Percentiles rank a stretch among this genome's conserved stretches.
phyloP scores from a whole-genome alignment of 2,797 vertebrate genomes.

The Pampus argenteus region DNA sequence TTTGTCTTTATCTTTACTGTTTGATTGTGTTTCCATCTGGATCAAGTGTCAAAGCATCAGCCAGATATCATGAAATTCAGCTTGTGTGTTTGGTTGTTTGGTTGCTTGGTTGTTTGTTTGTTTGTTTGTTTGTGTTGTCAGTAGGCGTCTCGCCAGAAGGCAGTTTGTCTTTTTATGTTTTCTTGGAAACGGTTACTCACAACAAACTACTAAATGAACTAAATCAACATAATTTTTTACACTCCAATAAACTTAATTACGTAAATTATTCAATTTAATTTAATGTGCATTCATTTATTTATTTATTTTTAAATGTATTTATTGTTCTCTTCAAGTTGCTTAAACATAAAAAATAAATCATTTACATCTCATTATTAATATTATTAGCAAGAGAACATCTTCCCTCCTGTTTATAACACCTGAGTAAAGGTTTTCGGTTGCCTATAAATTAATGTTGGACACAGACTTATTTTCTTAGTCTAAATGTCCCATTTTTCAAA shows the following conservation, averaged over 20 bases:
- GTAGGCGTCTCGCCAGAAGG: background rate
- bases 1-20: slow-evolving; percentile 26
- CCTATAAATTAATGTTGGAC: slow-evolving; percentile 22
- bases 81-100: slow-evolving; percentile 33
- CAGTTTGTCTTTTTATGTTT: slow-evolving; percentile 36
- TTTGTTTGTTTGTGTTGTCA: slow-evolving; percentile 10
- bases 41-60: slow-evolving; percentile 2
- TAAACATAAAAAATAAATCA: background rate
- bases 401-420: slow-evolving; percentile 12
- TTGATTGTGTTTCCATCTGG: slow-evolving; percentile 41
- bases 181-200: slow-evolving; percentile 6
- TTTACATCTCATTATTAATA: background rate
- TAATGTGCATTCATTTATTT: background rate
- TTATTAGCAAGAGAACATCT: slow-evolving; percentile 1
- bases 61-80: slow-evolving; percentile 15
- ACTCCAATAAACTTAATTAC: background rate
- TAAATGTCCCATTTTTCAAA: slow-evolving; percentile 45
- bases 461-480: slow-evolving; percentile 43
- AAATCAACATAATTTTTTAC: background rate
- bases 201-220: background rate
- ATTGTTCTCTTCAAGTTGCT: slow-evolving; percentile 5
- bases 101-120: slow-evolving; percentile 19
- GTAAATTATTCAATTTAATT: background rate
- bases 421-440: slow-evolving; percentile 15
- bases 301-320: slow-evolving; percentile 2